Evolutionary conservation across 2,113 vertebrate species (phyloP), one percentile per base, ranked within the genome.

Genomic region (Thamnaconus septentrionalis): DNA sequence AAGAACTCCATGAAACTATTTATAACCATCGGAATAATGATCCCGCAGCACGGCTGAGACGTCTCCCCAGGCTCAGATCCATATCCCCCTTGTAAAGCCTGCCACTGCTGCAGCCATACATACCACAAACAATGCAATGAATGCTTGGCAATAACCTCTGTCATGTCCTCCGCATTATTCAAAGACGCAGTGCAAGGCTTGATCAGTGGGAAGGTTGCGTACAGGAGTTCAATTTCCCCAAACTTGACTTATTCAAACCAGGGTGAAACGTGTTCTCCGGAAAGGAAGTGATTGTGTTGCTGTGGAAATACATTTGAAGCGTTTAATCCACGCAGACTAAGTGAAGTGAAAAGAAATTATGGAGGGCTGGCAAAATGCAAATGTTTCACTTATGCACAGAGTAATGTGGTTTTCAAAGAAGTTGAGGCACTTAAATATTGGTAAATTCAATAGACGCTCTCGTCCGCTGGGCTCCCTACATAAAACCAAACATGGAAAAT

Each of bases 11-110:
- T 82, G 80, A 76, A 75, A 71, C 89, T 89, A 89, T 91, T 91
- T 90, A 91, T 90, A 91, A 90, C 82, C 84, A 85, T 88, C 66
- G 84, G 65, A 87, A 87, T 90, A 91, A 91, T 86, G 87, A 90
- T 91, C 83, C 76, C 74, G 75, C 64, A 73, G 88, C 64, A 52
- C 65, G 70, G 73, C 73, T 61, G 74, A 79, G 79, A 79, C 76
- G 81, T 74, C 85, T 79, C 88, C 86, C 71, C 69, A 83, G 87
- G 80, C 80, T 55, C 42, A 52, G 87, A 91, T 91, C 90, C 78
- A 91, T 89, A 89, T 71, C 52, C 67, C 54, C 18, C 18, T 31
- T 71, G 75, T 83, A 84, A 74, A 88, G 59, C 69, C 59, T 50
- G 54, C 76, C 61, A 67, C 61, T 4, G 18, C 72, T 55, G 62